A percentile compares a stretch with the other conserved stretches of the same genome.
Evolutionary conservation across 2,113 vertebrate genomes (phyloP).

Genomic region (Ramphastos sulfuratus): DNA sequence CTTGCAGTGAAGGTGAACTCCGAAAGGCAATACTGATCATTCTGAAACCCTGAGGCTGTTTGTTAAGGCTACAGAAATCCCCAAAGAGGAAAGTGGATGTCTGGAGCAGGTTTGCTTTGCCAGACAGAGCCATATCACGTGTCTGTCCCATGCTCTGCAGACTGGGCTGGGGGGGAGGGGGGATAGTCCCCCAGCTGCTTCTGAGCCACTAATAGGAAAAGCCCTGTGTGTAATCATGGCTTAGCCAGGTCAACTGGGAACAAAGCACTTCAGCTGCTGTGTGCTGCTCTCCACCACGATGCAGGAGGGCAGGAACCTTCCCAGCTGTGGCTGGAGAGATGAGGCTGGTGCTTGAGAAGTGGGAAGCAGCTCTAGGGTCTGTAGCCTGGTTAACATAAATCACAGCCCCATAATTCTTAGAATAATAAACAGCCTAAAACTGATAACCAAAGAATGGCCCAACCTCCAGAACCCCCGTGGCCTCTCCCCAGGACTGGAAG

Average conservation of each 20-base stretch:
- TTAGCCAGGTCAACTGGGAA: constrained; percentile 3
- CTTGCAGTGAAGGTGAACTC: neutral
- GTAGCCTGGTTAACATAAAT: neutral
- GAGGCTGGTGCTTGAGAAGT: neutral
- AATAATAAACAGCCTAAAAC: neutral
- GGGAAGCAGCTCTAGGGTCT: neutral
- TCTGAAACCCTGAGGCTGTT: neutral
- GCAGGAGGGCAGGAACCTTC: neutral
- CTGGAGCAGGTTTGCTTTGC: neutral
- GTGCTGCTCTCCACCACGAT: fast-evolving
- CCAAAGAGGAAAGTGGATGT: fast-evolving
- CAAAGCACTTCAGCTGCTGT: neutral
- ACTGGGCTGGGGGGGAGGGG: neutral
- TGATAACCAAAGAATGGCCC: neutral
- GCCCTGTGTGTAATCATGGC: neutral
- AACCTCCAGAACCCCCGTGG: neutral
- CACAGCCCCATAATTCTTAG: neutral
- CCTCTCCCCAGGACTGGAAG: neutral
- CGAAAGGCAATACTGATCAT: neutral
- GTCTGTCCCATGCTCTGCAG: neutral
- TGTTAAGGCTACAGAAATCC: neutral
- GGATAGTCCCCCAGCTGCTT: neutral
- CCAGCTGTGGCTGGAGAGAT: neutral
- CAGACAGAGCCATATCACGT: neutral
- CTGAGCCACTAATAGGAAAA: constrained; percentile 10